A percentile compares a stretch with the other conserved stretches of the same genome.
phyloP scores from a whole-genome alignment of 64 coral and sea anemone genomes.

The Exaiptasia diaphana region DNA sequence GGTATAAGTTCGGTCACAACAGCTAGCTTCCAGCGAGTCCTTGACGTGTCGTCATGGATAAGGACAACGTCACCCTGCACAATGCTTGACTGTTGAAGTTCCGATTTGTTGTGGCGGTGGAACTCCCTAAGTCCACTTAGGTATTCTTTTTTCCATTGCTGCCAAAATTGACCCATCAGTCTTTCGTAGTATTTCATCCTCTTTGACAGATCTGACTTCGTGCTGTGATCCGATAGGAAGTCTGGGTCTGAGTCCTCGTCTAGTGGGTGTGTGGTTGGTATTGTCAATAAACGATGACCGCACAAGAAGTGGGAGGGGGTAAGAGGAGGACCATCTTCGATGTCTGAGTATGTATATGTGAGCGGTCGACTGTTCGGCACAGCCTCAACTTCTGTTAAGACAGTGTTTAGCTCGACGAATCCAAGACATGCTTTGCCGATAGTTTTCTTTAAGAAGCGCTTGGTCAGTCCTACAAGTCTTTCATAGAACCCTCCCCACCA shows the following conservation, averaged over 20 bases:
- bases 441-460: no score
- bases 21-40: conserved; percentile 21
- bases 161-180: conserved; percentile 47
- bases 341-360: no score
- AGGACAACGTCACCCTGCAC: conserved; percentile 13
- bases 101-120: conserved; percentile 13
- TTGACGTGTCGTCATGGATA: conserved; percentile 10
- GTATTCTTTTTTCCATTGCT: conserved; percentile 44
- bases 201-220: conserved; percentile 10
- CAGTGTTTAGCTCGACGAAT: no score
- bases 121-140: conserved; percentile 34
- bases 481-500: no score
- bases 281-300: no score
- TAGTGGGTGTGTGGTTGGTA: no score
- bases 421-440: no score
- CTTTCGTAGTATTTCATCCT: background rate
- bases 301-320: no score
- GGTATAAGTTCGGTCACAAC: conserved; percentile 4
- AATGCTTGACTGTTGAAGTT: background rate
- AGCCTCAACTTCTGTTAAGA: no score
- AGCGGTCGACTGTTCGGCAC: no score
- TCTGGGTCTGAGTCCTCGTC: conserved; percentile 26
- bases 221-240: background rate
- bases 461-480: no score
- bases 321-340: no score